Base-by-base conservation (phyloP, 1,140 invertebrate genomes). In the Triops longicaudatus region DNA sequence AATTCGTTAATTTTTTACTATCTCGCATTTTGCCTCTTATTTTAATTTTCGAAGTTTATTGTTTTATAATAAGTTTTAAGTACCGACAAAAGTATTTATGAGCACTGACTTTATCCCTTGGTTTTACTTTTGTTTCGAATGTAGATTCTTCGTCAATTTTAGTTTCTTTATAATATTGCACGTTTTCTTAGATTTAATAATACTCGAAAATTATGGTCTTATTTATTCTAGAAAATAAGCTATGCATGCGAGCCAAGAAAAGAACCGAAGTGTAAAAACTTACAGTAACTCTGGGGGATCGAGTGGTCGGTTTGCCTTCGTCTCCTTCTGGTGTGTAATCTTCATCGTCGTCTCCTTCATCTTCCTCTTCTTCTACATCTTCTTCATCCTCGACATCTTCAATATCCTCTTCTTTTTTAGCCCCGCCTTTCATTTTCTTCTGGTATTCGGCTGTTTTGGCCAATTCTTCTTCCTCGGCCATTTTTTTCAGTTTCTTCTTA, bases 321-420 rank as follows among this genome's bases (percentile, higher is more conserved):
- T 79, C 78, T 73, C 79, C 79, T 37, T 37, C 31, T 6, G 78
- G 77, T 76, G 81, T 79, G 17, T 81, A 80, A 10, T 89, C 88
- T 43, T 90, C 90, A 2, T 88, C 88, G 3, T 88, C 87, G 27
- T 88, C 88, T 0, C 86, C 87, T 17, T 87, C 85, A 76, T 87
- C 87, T 22, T 86, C 86, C 0, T 86, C 84, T 17, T 84, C 84
- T 78, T 87, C 86, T 80, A 87, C 87, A 77, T 84, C 85, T 75
- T 86, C 86, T 76, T 80, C 80, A 72, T 82, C 78, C 71, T 86
- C 86, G 72, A 84, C 85, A 75, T 84, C 81, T 27, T 87, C 86
- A 79, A 87, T 84, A 79, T 74, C 72, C 22, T 28, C 41, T 50
- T 27, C 73, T 27, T 77, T 72, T 26, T 41, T 27, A 12, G 27